Conservation (phyloP, 2,797 vertebrate genomes). For the Gallinago nigripennis region DNA sequence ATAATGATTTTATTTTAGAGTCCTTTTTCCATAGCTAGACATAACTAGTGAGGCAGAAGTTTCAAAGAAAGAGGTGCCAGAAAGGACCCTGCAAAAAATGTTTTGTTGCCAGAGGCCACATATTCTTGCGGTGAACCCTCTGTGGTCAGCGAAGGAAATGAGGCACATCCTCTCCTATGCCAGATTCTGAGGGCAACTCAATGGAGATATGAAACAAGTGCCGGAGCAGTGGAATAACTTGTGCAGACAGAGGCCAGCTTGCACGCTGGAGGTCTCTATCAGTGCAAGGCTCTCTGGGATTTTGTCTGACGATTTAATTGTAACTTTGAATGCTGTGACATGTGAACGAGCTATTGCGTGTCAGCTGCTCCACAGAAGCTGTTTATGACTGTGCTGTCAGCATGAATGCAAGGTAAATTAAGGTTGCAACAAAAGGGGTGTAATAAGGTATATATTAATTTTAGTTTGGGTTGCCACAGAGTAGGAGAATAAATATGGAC, state of each 20-base stretch:
- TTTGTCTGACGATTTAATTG: slow-evolving; percentile 40
- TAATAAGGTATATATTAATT: slow-evolving; percentile 29
- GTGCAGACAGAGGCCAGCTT: neutral
- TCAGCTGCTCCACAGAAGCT: slow-evolving; percentile 24
- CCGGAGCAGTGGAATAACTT: neutral
- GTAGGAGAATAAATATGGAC: neutral
- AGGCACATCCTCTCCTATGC: neutral
- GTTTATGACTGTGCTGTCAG: slow-evolving; percentile 35
- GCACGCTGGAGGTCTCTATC: slow-evolving; percentile 9
- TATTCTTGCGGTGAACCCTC: neutral
- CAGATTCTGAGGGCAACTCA: neutral
- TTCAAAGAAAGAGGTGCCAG: neutral
- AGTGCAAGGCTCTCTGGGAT: slow-evolving; percentile 14
- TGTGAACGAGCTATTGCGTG: slow-evolving; percentile 25
- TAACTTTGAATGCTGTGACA: slow-evolving; percentile 44
- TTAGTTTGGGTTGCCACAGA: neutral
- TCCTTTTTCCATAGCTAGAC: neutral
- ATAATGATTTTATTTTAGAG: neutral
- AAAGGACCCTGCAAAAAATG: neutral
- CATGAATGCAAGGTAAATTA: slow-evolving; percentile 32
- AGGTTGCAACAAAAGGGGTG: neutral
- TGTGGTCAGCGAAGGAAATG: neutral
- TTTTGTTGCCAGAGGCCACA: neutral
- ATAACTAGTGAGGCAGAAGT: neutral
- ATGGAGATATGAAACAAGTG: neutral